phyloP scores from a whole-genome alignment of 2,113 vertebrate species.

The Epinephelus cyanopodus region DNA sequence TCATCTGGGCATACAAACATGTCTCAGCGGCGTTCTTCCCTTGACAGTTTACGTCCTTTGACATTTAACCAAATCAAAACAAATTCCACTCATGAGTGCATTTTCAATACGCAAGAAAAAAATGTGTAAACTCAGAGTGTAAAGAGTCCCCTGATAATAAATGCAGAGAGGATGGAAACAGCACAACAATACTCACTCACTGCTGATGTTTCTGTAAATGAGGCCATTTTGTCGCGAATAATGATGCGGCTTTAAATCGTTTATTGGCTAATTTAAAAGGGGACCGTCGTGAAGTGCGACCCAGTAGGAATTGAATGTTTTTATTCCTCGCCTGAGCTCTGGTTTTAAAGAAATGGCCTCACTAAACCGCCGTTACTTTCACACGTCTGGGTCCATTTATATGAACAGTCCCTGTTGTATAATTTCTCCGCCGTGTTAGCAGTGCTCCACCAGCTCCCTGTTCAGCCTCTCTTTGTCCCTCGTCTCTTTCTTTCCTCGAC shows the following conservation, averaged over 20 bases:
- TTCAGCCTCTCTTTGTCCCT: constrained; percentile 27
- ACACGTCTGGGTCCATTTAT: constrained; percentile 70
- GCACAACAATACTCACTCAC: constrained; percentile 23
- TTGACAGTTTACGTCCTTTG: constrained; percentile 57
- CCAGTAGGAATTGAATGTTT: constrained; percentile 32
- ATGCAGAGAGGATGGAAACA: constrained; percentile 6
- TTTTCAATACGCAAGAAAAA: constrained; percentile 40
- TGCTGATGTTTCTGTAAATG: constrained; percentile 45
- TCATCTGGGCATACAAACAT: constrained; percentile 38
- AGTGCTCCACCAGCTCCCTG: constrained; percentile 76
- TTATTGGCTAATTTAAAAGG: constrained; percentile 58
- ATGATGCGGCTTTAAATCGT: constrained; percentile 59
- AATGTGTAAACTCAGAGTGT: constrained; percentile 42
- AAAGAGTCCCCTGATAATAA: constrained; percentile 50
- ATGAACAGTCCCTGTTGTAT: constrained; percentile 67
- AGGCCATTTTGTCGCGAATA: constrained; percentile 61
- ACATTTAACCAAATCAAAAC: constrained; percentile 76
- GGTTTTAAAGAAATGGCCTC: constrained; percentile 51
- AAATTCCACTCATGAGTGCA: constrained; percentile 70
- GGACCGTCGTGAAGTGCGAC: constrained; percentile 20
- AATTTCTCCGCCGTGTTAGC: constrained; percentile 71
- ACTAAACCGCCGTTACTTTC: constrained; percentile 62
- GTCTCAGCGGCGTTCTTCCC: constrained; percentile 42
- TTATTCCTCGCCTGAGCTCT: constrained; percentile 35
- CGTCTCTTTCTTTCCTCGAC: not conserved